Evolutionary conservation across 2,888 invertebrate genomes (phyloP).

Genomic region (Psylliodes chrysocephalus): DNA sequence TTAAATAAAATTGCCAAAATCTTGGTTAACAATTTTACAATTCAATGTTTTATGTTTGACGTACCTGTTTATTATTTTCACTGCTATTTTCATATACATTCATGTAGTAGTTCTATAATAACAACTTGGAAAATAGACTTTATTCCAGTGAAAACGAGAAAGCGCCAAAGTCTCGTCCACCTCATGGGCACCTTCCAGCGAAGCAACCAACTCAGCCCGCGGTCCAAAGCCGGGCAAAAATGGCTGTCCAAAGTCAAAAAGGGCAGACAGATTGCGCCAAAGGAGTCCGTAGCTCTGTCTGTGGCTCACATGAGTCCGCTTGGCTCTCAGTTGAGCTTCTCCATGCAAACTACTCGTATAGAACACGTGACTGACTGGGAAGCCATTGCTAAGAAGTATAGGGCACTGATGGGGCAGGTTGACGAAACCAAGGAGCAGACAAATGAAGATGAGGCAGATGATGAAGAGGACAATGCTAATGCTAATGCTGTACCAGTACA

Average conservation of each 20-base stretch:
- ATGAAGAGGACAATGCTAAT: conserved; percentile 52
- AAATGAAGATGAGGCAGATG: conserved; percentile 58
- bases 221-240: conserved; percentile 88
- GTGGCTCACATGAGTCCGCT: conserved; percentile 85
- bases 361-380: conserved; percentile 94
- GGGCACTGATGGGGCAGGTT: conserved; percentile 75
- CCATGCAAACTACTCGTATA: conserved; percentile 78
- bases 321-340: conserved; percentile 86
- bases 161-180: conserved; percentile 83
- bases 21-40: too few species aligned
- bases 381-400: conserved; percentile 87
- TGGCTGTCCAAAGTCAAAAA: conserved; percentile 90
- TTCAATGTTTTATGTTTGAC: too few species aligned
- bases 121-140: conserved; percentile 41
- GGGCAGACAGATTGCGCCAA: conserved; percentile 78
- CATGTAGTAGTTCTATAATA: conserved; percentile 34
- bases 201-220: conserved; percentile 77
- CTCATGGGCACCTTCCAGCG: conserved; percentile 81
- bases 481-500: conserved; percentile 51
- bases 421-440: conserved; percentile 67
- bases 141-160: conserved; percentile 60
- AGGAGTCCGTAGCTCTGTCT: conserved; percentile 82
- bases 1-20: too few species aligned
- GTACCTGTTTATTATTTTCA: too few species aligned
- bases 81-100: conserved; percentile 17